Conservation (phyloP, 2,888 invertebrate genomes). For the Odontocerum albicorne region DNA sequence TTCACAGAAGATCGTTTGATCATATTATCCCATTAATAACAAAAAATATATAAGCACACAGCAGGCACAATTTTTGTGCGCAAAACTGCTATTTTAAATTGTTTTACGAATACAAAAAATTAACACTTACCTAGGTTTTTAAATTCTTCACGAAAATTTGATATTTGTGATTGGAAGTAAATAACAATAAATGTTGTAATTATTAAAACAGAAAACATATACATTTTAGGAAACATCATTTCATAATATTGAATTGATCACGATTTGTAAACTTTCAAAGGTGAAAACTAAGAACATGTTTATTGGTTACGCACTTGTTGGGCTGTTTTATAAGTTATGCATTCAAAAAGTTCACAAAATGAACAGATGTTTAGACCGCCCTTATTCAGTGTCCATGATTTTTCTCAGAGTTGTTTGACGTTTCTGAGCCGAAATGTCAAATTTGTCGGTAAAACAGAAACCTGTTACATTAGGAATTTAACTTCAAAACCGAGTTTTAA, state of each 20-base stretch:
- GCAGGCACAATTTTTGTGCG: no score
- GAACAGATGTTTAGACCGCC: not conserved
- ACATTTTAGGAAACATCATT: constrained; percentile 32
- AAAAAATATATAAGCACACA: no score
- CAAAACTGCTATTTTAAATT: no score
- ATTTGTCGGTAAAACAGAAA: no score
- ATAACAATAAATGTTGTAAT: constrained; percentile 43
- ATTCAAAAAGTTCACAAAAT: no score
- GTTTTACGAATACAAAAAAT: not conserved
- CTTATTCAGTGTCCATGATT: not conserved
- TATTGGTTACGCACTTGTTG: not conserved
- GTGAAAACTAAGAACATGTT: not conserved
- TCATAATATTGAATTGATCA: constrained; percentile 9
- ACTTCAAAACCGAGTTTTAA: no score
- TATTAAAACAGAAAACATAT: constrained; percentile 40
- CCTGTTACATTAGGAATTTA: no score
- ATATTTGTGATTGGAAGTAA: constrained; percentile 46
- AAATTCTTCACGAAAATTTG: constrained; percentile 44
- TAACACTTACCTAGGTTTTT: constrained; percentile 43
- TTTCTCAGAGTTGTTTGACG: no score
- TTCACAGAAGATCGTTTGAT: no score
- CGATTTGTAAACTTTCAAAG: not conserved
- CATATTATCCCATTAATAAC: no score
- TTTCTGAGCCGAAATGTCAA: no score
- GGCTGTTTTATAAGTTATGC: no score